These are phyloP conservation scores for Oxygymnocypris stewartii DNA, from an alignment of 2,113 vertebrate genomes.

Conservation along the genomic window DNA sequence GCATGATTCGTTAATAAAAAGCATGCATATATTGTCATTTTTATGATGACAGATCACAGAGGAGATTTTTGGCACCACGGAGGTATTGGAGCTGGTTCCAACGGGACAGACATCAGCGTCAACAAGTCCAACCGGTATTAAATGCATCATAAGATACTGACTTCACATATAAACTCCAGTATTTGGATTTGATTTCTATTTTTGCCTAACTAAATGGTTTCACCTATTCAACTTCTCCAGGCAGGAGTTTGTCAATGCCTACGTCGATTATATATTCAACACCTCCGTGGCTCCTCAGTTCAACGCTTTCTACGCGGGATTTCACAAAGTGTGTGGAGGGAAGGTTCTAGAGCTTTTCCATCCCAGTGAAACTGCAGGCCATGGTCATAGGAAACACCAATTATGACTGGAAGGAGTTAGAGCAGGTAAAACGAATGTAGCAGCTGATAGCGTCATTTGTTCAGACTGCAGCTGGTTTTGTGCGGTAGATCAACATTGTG, in stretches of 20 bases:
- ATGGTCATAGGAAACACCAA: constrained; percentile 99
- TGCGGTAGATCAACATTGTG: neutral
- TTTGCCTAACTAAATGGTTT: constrained; percentile 8
- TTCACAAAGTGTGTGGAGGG: constrained; percentile 97
- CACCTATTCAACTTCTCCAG: constrained; percentile 67
- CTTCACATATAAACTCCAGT: neutral
- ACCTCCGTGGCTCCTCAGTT: constrained; percentile 89
- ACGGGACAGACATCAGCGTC: constrained; percentile 87
- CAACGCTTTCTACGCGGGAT: constrained; percentile 88
- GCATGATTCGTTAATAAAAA: neutral
- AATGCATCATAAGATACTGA: neutral
- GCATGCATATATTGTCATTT: neutral
- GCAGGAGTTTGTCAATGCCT: constrained; percentile 91
- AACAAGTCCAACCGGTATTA: constrained; percentile 90
- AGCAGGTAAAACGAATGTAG: constrained; percentile 80
- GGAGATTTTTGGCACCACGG: constrained; percentile 94
- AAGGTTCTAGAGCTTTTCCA: constrained; percentile 97
- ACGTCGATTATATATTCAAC: constrained; percentile 95
- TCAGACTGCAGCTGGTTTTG: no score
- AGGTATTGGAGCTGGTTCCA: constrained; percentile 90
- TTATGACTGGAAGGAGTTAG: constrained; percentile 95
- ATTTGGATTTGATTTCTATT: neutral
- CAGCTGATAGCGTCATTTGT: no score
- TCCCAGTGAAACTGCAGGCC: constrained; percentile 93
- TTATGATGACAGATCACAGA: constrained; percentile 80